A percentile compares a stretch with the other conserved stretches of the same genome.
phyloP scores from a whole-genome alignment of 2,797 vertebrate genomes.

The Typhlichthys eigenmanni region DNA sequence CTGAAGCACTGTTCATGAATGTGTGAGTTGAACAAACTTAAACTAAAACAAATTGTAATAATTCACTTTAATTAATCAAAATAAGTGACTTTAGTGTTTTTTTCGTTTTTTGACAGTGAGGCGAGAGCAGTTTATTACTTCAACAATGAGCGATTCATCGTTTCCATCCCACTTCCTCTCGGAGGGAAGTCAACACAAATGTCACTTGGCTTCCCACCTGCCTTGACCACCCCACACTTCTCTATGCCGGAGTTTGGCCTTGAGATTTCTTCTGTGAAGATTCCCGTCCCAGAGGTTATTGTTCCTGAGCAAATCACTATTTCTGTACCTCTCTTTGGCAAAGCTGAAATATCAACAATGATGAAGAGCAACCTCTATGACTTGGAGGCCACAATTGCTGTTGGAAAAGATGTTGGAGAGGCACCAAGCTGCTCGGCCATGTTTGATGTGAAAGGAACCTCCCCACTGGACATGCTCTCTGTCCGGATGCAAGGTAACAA shows the following conservation, averaged over 20 bases:
- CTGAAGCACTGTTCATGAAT: constrained; percentile 88
- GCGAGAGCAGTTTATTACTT: constrained; percentile 80
- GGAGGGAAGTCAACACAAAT: constrained; percentile 86
- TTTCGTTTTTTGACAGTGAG: constrained; percentile 71
- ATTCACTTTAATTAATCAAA: not conserved
- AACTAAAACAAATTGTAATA: not conserved
- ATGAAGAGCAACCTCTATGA: constrained; percentile 90
- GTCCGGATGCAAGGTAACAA: constrained; percentile 81
- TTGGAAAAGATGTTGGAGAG: constrained; percentile 78
- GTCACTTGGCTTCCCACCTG: constrained; percentile 71
- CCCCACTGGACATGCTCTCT: constrained; percentile 83
- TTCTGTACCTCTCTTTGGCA: constrained; percentile 80
- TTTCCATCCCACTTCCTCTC: constrained; percentile 84
- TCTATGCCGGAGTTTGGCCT: constrained; percentile 79
- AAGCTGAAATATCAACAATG: constrained; percentile 80
- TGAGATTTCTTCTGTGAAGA: constrained; percentile 74
- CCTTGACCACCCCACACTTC: constrained; percentile 78
- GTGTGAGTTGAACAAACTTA: constrained; percentile 71
- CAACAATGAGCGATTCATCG: constrained; percentile 75
- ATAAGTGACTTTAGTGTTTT: not conserved
- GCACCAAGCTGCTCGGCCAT: constrained; percentile 72
- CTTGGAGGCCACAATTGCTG: constrained; percentile 78
- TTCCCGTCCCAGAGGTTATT: constrained; percentile 80
- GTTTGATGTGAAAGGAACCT: constrained; percentile 78
- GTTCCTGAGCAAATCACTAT: constrained; percentile 80